Base-by-base conservation (phyloP, 2,113 vertebrate species). In the Scatophagus argus region DNA sequence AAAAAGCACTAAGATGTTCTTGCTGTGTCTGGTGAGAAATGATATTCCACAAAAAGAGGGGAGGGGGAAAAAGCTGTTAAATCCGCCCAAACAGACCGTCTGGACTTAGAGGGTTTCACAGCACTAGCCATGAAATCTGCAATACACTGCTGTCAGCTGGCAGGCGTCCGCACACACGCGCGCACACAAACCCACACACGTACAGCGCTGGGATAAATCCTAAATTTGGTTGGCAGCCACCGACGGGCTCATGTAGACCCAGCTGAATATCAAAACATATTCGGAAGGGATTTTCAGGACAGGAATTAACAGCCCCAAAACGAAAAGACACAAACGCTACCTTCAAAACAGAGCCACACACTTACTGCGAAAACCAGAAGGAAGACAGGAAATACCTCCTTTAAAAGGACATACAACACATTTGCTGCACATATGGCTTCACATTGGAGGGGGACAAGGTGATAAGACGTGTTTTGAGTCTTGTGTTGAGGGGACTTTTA, bases 181-280 rank as follows among this genome's bases (percentile, higher is more conserved):
- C 36, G 29, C 66, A 41, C n/a, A n/a, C n/a, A 44, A 62, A 59
- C 19, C 19, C 61, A 43, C 68, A 47, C 76, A 43, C 59, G 34
- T 1, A 39, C 54, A 82, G 39, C 34, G 36, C 62, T 39, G 51
- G 69, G 77, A 87, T 83, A 82, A 90, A 88, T 75, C 79, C 77
- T 64, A 66, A 81, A 83, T 87, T 79, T 77, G 74, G 67, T 77
- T 77, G 74, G 47, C 82, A 71, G 84, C 81, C 82, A 34, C 81
- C 58, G n/a, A 44, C 25, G 23, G 66, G 79, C 63, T 80, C 77
- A 65, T 66, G 84, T 66, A 79, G 74, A 79, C 83, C 72, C 64
- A 82, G 79, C 64, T 75, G 58, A 88, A 90, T 69, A 82, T 87
- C 75, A 80, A 87, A 88, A 83, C 82, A 83, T 79, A 85, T 87